Evolutionary conservation across 1,140 invertebrate species (phyloP).

Genomic region (Pogonomyrmex barbatus): DNA sequence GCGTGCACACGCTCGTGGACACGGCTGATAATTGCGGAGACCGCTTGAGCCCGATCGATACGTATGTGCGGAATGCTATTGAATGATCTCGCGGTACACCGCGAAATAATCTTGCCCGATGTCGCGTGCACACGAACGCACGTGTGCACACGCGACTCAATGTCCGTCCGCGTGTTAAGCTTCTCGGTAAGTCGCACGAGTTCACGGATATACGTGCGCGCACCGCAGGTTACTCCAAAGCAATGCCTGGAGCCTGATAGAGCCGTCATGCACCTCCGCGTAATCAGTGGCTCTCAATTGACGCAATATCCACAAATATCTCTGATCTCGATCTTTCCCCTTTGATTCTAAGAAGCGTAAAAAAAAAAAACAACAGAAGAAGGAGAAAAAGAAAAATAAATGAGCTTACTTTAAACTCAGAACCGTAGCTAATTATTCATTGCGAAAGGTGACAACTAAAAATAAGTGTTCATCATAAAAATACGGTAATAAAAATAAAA

Average conservation of each 20-base stretch:
- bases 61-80: conserved; percentile 51
- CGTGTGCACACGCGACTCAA: conserved; percentile 24
- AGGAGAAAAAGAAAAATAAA: neutral
- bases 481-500: neutral
- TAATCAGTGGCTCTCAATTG: conserved; percentile 81
- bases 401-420: neutral
- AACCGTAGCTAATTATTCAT: neutral
- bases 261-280: conserved; percentile 78
- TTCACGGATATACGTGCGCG: conserved; percentile 58
- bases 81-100: conserved; percentile 56
- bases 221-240: conserved; percentile 70
- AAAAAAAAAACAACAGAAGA: neutral
- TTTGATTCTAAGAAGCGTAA: neutral
- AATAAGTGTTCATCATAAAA: neutral
- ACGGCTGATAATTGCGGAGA: conserved; percentile 50
- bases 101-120: conserved; percentile 57
- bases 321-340: neutral
- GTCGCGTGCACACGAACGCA: conserved; percentile 56
- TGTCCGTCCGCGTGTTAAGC: conserved; percentile 30
- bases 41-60: conserved; percentile 45
- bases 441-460: neutral
- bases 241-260: conserved; percentile 75
- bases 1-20: conserved; percentile 15
- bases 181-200: conserved; percentile 55
- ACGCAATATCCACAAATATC: conserved; percentile 31